A percentile compares a stretch with the other conserved stretches of the same genome.
These are phyloP conservation scores for Oncorhynchus clarkii DNA, from an alignment of 2,113 vertebrate species.

Conservation along the genomic window DNA sequence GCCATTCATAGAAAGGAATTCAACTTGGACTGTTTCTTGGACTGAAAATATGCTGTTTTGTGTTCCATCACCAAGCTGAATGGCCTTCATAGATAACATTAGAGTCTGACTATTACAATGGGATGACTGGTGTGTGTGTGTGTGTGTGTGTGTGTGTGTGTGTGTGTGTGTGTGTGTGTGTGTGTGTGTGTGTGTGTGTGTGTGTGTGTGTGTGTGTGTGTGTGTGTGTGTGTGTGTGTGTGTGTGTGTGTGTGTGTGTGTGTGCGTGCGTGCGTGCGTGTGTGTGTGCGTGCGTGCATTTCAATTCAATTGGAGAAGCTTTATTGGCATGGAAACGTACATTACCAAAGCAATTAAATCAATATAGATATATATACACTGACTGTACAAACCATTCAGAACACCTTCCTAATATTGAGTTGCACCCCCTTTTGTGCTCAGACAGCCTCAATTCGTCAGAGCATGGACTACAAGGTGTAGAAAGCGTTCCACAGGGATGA, in stretches of 20 bases:
- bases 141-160: not conserved
- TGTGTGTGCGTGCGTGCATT: not conserved
- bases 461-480: too few species aligned
- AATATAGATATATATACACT: too few species aligned
- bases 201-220: not conserved
- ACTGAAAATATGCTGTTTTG: conserved; percentile 18
- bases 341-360: too few species aligned
- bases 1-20: conserved; percentile 33
- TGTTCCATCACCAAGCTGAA: conserved; percentile 16
- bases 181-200: not conserved
- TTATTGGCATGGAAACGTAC: too few species aligned
- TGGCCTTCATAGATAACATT: conserved; percentile 14
- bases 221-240: not conserved
- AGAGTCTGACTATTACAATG: conserved; percentile 10
- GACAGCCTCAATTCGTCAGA: too few species aligned
- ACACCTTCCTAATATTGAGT: too few species aligned
- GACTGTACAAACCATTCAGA: too few species aligned
- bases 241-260: not conserved
- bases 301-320: not conserved
- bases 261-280: not conserved
- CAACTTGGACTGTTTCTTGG: not conserved
- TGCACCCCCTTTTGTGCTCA: too few species aligned
- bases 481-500: too few species aligned
- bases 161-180: not conserved
- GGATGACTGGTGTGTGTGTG: not conserved